Evolutionary conservation across 2,113 vertebrate genomes (phyloP), one percentile per base, ranked within the genome.

Genomic region (Prunella fulvescens): DNA sequence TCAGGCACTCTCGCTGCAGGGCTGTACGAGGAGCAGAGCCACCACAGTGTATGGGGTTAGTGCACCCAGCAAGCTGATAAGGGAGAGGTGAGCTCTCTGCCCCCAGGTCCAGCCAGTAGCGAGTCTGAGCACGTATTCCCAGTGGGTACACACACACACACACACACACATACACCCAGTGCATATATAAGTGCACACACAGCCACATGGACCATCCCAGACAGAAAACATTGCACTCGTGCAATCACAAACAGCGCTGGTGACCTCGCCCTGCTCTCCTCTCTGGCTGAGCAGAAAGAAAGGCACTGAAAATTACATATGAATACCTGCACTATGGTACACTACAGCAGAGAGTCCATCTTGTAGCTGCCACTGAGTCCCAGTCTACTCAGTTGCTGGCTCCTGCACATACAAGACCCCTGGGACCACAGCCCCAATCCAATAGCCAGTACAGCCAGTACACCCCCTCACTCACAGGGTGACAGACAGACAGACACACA

Each of bases 351-450:
- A 20, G 18, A 28, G 15, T 11, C 47, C 28, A 23, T 9, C 33
- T 42, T 33, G 14, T 9, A 39, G 10, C 17, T 66, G 35, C 17
- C 33, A 23, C 42, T 29, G 37, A 6, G 48, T 69, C n/a, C 25
- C 47, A 50, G 17, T 31, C 13, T 31, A 16, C 39, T 54, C 28
- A 31, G 11, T 5, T 42, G 10, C 42, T 66, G 25, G 13, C 5
- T 61, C 19, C 7, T 40, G 28, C 17, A 20, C 25, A 6, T 19
- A 26, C 0, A 0, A 69, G 33, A 54, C 2, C 22, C 3, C 10
- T 50, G 35, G 23, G 19, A 35, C 35, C 16, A 19, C 25, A 76
- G 20, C 8, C 51, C 18, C 9, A 7, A 0, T 47, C 28, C 69
- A 62, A 26, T 3, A 45, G 14, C 11, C n/a, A 48, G 7, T 37